Evolutionary conservation across 2,888 invertebrate species (phyloP).

Genomic region (Polymixis lichenea): DNA sequence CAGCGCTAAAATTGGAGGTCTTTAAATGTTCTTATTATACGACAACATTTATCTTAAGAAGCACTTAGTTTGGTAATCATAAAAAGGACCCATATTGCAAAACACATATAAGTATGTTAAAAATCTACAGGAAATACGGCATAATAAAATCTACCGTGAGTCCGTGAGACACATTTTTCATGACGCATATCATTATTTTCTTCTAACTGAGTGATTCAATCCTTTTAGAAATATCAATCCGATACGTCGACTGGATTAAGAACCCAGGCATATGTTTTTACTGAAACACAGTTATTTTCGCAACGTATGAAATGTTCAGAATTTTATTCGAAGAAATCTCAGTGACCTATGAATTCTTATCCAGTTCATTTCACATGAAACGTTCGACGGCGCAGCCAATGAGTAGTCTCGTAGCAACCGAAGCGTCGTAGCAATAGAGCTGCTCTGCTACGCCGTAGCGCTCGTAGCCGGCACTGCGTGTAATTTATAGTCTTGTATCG

Average conservation of each 20-base stretch:
- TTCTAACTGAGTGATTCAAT: slow-evolving; percentile 46
- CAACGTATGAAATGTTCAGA: not conserved
- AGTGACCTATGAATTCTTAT: slow-evolving; percentile 18
- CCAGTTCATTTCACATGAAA: slow-evolving; percentile 25
- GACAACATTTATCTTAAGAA: too few species aligned
- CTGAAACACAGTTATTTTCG: slow-evolving; percentile 21
- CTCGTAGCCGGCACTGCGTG: slow-evolving; percentile 66
- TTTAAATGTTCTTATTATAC: too few species aligned
- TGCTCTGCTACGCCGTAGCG: slow-evolving; percentile 63
- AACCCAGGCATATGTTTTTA: slow-evolving; percentile 9
- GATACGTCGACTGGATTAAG: slow-evolving; percentile 46
- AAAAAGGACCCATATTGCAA: too few species aligned
- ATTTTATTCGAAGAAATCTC: not conserved
- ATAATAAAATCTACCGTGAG: slow-evolving; percentile 12
- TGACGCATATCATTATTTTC: slow-evolving; percentile 55
- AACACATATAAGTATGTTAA: too few species aligned
- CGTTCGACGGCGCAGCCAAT: slow-evolving; percentile 44
- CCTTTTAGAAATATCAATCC: slow-evolving; percentile 45
- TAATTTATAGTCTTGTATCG: slow-evolving; percentile 84
- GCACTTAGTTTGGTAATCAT: too few species aligned
- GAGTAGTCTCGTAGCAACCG: slow-evolving; percentile 55
- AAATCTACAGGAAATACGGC: not conserved
- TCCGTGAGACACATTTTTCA: slow-evolving; percentile 13
- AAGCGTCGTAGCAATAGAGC: slow-evolving; percentile 54
- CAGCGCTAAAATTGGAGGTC: too few species aligned